Base-by-base conservation (phyloP, 2,113 vertebrate species). In the Struthio camelus region DNA sequence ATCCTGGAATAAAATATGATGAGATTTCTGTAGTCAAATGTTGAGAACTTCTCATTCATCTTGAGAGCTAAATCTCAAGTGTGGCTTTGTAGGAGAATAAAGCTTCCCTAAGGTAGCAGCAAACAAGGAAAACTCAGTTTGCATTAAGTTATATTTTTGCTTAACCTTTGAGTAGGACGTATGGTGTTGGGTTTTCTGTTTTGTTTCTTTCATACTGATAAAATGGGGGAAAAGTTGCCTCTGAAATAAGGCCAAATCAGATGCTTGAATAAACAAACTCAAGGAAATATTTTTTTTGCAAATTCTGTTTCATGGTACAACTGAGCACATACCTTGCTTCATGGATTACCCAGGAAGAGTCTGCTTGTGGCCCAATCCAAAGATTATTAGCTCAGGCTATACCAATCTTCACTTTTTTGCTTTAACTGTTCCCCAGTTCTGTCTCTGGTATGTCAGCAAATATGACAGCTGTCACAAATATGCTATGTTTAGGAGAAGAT, bases 381-480 rank as follows among this genome's bases (percentile, higher is more conserved):
- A 66, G 46, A 95, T 95, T 95, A 79, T 95, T 86, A 96, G 67
- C 88, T 84, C 59, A 89, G 76, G 6, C 58, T 70, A 2, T 25
- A 50, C 61, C 78, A 92, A 48, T 28, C 58, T 36, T 70, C 91
- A 15, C 20, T 87, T 85, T 78, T 94, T 85, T 94, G 53, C 75
- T 91, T 83, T 76, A 70, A 1, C 44, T 86, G 44, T 79, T 91
- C 72, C 79, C 10, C 75, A 32, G 87, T 86, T 93, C 82, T 58
- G 1, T 67, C 87, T 78, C 64, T 91, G 80, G 72, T 40, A 73
- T 92, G 92, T 95, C 96, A 96, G 96, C 87, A 91, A 88, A 86
- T 91, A 9, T 66, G 94, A 88, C 90, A 91, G 94, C 93, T 97
- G 93, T 94, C 92, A 95, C 80, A 94, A 67, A 90, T 75, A 90